Conservation (phyloP, 2,888 invertebrate species). For the Osmoderma eremita region DNA sequence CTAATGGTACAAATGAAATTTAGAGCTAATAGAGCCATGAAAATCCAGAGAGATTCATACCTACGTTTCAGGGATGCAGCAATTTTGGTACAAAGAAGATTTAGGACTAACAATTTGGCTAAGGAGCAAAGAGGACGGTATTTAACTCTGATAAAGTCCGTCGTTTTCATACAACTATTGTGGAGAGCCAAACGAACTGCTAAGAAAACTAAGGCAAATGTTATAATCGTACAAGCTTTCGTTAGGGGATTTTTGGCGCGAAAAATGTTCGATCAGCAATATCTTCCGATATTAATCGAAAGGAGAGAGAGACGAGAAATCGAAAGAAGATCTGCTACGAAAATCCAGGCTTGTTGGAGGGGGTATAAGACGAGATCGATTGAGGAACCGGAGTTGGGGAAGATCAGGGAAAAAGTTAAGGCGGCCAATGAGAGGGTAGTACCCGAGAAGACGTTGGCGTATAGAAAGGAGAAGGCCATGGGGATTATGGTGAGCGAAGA, state of each 20-base stretch:
- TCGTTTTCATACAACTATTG: constrained; percentile 34
- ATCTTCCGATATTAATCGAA: constrained; percentile 31
- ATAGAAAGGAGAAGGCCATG: constrained; percentile 52
- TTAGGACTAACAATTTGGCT: constrained; percentile 45
- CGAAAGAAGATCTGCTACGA: constrained; percentile 67
- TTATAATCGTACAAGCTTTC: constrained; percentile 48
- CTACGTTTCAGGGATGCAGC: constrained; percentile 18
- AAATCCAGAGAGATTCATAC: constrained; percentile 44
- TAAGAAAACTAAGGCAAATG: constrained; percentile 43
- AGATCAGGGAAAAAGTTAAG: constrained; percentile 56
- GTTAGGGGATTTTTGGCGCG: constrained; percentile 38
- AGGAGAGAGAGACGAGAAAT: too few relatives aligned
- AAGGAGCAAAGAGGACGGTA: constrained; percentile 34
- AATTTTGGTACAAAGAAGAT: constrained; percentile 13
- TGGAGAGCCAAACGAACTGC: constrained; percentile 53
- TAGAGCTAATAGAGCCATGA: constrained; percentile 44
- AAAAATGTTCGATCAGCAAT: constrained; percentile 45
- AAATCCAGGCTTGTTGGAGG: constrained; percentile 71
- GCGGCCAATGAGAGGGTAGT: constrained; percentile 54
- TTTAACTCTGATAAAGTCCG: neutral
- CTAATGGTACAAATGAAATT: constrained; percentile 45
- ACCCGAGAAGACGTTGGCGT: constrained; percentile 58
- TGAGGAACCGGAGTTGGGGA: constrained; percentile 50
- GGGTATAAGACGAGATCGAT: constrained; percentile 58
- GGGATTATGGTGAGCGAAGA: constrained; percentile 46